Base-by-base conservation (phyloP, 92 coral and sea anemone genomes). In the Zoanthus sociatus region DNA sequence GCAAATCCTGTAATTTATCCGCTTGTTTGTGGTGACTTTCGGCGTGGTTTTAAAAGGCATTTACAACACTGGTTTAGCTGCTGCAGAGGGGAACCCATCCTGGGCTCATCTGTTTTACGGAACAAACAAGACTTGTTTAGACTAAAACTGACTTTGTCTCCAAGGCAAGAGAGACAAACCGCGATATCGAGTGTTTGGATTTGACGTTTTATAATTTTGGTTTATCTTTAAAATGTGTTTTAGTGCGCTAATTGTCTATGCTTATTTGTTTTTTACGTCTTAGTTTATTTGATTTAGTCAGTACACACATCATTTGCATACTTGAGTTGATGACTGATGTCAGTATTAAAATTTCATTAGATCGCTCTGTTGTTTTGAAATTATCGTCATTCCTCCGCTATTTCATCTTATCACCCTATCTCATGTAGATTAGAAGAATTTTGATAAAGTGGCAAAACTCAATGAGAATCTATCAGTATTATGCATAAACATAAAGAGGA, bases 1-100 rank as follows among this genome's bases (percentile, higher is more conserved):
- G 98, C 96, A 53, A 94, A 94, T 90, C 98, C 98, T 4, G 89
- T 94, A n/a, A 94, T 94, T 50, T 94, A 94, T 72, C 93, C 98
- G 78, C 84, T 94, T 55, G 91, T 94, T 78, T 93, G 98, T 67
- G 98, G 88, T 37, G 98, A 94, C 69, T 94, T 94, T 83, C 96
- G 98, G 66, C 93, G 90, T 79, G 98, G 96, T 2, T 94, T 94
- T 71, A 91, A 91, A 61, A 91, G 93, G 92, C 96, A 94, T 69
- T 20, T 94, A 18, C 76, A 82, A 20, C 94, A 87, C 75, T 94
- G 96, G 61, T 50, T 83, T 0, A 71, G 76, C 26, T 21, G 63
- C 7, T 89, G 92, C 2, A 26, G 42, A 0, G 20, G 84, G 2
- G 78, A 73, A 47, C 75, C 82, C 64, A 30, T 86, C 37, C 53